Evolutionary conservation across 2,113 vertebrate genomes (phyloP).

Genomic region (Rhinolophus sinicus): DNA sequence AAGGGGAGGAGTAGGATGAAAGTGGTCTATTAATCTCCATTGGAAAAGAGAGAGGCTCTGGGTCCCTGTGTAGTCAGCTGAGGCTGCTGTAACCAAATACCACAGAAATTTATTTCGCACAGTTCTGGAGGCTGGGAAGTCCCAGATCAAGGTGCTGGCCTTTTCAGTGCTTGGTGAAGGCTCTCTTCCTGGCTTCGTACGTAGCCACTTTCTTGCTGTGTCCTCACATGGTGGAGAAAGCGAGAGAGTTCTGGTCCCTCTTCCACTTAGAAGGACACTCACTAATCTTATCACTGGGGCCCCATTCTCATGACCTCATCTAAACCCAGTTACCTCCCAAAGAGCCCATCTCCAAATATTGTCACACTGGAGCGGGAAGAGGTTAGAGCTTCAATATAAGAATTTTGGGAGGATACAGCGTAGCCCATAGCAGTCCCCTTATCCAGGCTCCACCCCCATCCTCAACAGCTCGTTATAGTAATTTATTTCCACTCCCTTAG

Average conservation of each 20-base stretch:
- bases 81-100: neutral
- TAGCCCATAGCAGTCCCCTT: neutral
- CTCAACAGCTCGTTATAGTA: constrained; percentile 13
- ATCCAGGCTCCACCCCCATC: neutral
- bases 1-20: neutral
- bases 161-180: neutral
- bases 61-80: neutral
- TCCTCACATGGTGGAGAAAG: neutral
- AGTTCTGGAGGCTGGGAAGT: neutral
- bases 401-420: neutral
- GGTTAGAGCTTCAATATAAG: neutral
- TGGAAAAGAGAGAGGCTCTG: neutral
- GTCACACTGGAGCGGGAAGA: neutral
- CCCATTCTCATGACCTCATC: neutral
- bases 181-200: neutral
- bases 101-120: neutral
- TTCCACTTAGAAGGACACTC: neutral
- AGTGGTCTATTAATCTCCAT: neutral
- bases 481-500: neutral
- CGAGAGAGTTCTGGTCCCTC: neutral
- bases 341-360: neutral
- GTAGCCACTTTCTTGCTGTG: neutral
- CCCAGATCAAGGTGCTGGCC: neutral
- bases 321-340: neutral
- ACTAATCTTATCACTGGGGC: neutral